Evolutionary conservation across 2,888 invertebrate genomes (phyloP), one percentile per base, ranked within the genome.

Genomic region (Xanthostigma xanthostigma): DNA sequence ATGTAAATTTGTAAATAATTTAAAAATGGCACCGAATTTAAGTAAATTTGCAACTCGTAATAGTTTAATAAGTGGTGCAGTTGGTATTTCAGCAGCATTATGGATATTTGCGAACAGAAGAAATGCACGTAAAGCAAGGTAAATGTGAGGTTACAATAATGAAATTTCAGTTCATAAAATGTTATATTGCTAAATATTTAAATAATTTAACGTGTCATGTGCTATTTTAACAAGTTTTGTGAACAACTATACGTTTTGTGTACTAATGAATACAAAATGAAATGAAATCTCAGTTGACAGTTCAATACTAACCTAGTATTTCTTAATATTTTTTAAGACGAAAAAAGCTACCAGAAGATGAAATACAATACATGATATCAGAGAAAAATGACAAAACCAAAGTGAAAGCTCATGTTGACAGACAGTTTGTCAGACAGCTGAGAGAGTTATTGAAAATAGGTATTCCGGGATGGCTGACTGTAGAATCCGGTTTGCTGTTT

Each of bases 331-430:
- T 58, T 50, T 56, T 53, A 60, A 65, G 50, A 60, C 72, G 76
- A 62, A 69, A 69, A 62, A 64, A 62, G 36, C 70, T 71, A 57
- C 75, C 79, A 3, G 79, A 81, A 58, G 81, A 84, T 57, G 83
- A 83, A 62, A 79, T 87, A 52, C 81, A 85, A 58, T 88, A 87
- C 63, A 76, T 84, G 70, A 87, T 88, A 53, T 78, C 81, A 54
- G 84, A 87, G 58, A 77, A 77, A 58, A 69, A 71, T 56, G 75
- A 72, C 53, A 68, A 68, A 54, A 73, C 69, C 54, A 62, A 69
- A 43, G 73, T 76, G 1, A 85, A 79, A 62, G 86, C 88, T 2
- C 83, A 85, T 52, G 84, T 89, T 2, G 82, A 90, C 63, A 76
- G 76, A 8, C 70, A 74, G 55, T 88, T 90, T 63, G 75, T 88